Evolutionary conservation across 1,140 invertebrate genomes (phyloP), one percentile per base, ranked within the genome.

Genomic region (Bombus consobrinus): DNA sequence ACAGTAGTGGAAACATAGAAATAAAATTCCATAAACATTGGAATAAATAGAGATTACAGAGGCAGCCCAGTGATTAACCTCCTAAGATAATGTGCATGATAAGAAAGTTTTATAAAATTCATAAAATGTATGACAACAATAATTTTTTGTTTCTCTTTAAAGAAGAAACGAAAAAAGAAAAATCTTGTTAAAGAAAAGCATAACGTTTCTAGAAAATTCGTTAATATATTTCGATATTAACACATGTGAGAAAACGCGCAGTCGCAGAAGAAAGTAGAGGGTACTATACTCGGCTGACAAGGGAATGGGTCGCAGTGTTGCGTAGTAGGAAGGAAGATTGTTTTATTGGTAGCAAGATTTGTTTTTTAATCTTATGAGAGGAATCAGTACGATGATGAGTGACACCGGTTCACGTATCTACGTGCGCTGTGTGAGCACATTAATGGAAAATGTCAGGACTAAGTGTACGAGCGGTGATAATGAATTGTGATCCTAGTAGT

Each of bases 401-500:
- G 78, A 81, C 57, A 88, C 41, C 81, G 81, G 79, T 84, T 88
- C 62, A 83, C 64, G 72, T 64, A 85, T 66, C 25, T 81, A 81
- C 62, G 87, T 78, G 79, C 72, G 78, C 66, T 77, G 81, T 53
- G 80, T 37, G 74, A 75, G 59, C 66, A 80, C 57, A 64, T 84
- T 22, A 22, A 43, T 79, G 18, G 62, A 62, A 53, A 76, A 83
- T 83, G 87, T 74, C 86, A 91, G 90, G 81, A 91, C 90, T 91
- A 91, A 91, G 85, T 90, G 82, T 87, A 87, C 83, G 69, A 91
- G 66, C 41, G 64, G 79, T 91, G 90, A 91, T 76, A 87, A 91
- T 91, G 90, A 84, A 64, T 91, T 90, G 90, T 91, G 90, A 91
- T 91, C 90, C 66, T 91, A 91, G 89, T 90, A 89, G 89, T 91